A percentile compares a stretch with the other conserved stretches of the same genome.
Conservation (phyloP, 2,113 vertebrate genomes). For the Balaenoptera acutorostrata region DNA sequence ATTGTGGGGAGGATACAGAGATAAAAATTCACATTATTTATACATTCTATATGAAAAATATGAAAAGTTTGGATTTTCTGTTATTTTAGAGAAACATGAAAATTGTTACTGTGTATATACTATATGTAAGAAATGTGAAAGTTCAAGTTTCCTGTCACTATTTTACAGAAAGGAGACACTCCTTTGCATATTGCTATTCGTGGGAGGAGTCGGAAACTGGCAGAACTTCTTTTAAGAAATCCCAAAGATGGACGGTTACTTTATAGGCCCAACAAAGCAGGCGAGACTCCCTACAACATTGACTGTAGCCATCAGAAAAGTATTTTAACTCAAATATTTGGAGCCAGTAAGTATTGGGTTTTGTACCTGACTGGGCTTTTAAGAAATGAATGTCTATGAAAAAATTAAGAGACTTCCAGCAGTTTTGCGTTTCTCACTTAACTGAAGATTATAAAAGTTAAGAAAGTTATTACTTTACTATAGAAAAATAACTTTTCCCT, state of each 20-base stretch:
- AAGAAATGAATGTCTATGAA: background rate
- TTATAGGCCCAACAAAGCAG: conserved; percentile 96
- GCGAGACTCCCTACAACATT: conserved; percentile 98
- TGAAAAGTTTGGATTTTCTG: background rate
- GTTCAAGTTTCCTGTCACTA: background rate
- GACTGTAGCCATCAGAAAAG: conserved; percentile 99
- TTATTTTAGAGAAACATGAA: background rate
- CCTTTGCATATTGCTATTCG: conserved; percentile 97
- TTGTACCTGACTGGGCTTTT: background rate
- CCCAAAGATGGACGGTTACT: conserved; percentile 97
- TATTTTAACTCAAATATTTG: conserved; percentile 99
- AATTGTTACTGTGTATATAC: background rate
- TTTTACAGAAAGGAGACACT: conserved; percentile 94
- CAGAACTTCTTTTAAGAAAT: conserved; percentile 94
- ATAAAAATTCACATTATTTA: background rate
- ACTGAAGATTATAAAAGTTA: background rate
- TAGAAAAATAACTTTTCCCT: background rate
- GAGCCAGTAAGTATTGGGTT: conserved; percentile 88
- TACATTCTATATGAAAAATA: background rate
- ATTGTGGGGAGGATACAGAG: background rate
- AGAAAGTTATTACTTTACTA: background rate
- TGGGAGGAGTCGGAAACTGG: conserved; percentile 95
- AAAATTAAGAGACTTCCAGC: background rate
- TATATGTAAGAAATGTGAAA: background rate
- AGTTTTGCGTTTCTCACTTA: background rate